phyloP scores from a whole-genome alignment of 2,888 invertebrate species.

The Helobdella robusta region DNA sequence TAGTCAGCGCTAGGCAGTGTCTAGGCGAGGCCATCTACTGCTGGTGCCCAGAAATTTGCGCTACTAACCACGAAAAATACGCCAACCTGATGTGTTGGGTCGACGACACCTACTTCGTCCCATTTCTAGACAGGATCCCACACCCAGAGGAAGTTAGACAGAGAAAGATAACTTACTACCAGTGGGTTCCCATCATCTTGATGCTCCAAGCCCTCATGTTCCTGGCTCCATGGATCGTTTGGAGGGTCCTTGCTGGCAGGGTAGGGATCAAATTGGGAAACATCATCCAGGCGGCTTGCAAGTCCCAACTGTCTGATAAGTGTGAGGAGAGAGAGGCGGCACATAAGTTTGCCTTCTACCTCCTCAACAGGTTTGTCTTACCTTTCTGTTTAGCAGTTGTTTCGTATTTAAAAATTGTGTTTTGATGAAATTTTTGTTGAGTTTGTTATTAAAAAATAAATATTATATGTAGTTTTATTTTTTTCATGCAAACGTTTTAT shows the following conservation, averaged over 20 bases:
- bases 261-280: slow-evolving; percentile 30
- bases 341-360: slow-evolving; percentile 30
- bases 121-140: slow-evolving; percentile 31
- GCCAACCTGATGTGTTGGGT: slow-evolving; percentile 44
- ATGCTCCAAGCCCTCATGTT: slow-evolving; percentile 32
- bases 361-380: slow-evolving; percentile 27
- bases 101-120: slow-evolving; percentile 45
- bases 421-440: too few species aligned
- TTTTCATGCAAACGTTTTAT: too few species aligned
- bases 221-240: slow-evolving; percentile 49
- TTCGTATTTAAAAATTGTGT: slow-evolving; percentile 2
- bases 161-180: slow-evolving; percentile 50
- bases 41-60: slow-evolving; percentile 42
- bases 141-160: slow-evolving; percentile 39
- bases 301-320: slow-evolving; percentile 29
- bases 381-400: background rate
- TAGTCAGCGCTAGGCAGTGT: slow-evolving; percentile 52
- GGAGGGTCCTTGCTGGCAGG: slow-evolving; percentile 46
- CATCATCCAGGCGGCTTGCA: slow-evolving; percentile 32
- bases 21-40: slow-evolving; percentile 52
- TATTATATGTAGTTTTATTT: too few species aligned
- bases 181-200: slow-evolving; percentile 51
- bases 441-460: too few species aligned
- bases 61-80: slow-evolving; percentile 35
- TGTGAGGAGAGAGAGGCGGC: slow-evolving; percentile 32